phyloP scores from a whole-genome alignment of 1,140 invertebrate genomes.

The Drosophila jambulina region DNA sequence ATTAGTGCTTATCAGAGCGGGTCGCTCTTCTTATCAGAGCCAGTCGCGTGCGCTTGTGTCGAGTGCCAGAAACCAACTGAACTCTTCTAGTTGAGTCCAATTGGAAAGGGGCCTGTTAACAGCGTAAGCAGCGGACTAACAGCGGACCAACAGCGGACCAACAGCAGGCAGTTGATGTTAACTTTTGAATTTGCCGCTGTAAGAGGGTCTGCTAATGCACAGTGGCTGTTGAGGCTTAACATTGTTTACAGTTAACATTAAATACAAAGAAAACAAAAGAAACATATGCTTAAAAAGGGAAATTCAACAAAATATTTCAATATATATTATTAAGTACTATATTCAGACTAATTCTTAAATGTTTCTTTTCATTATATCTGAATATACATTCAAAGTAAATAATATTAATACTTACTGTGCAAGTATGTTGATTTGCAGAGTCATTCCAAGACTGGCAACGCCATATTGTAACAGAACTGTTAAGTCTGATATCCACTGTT shows the following conservation, averaged over 20 bases:
- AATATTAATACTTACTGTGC: background rate
- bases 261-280: too few species aligned
- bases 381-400: background rate
- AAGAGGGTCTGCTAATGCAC: too few species aligned
- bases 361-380: too few species aligned
- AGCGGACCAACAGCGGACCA: conserved; percentile 10
- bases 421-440: background rate
- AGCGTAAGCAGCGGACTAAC: background rate
- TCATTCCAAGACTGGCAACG: background rate
- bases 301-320: background rate
- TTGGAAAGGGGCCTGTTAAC: conserved; percentile 16
- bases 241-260: background rate
- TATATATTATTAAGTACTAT: too few species aligned
- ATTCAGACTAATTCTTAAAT: too few species aligned
- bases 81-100: conserved; percentile 7
- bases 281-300: too few species aligned
- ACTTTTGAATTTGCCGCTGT: background rate
- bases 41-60: conserved; percentile 33
- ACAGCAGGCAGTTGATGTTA: conserved; percentile 17
- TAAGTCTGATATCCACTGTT: too few species aligned
- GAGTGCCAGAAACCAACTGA: conserved; percentile 66
- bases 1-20: background rate
- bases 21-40: background rate
- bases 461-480: too few species aligned
- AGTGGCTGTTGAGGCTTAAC: background rate